Evolutionary conservation across 1,140 invertebrate genomes (phyloP), one percentile per base, ranked within the genome.

Genomic region (Ostrea edulis): DNA sequence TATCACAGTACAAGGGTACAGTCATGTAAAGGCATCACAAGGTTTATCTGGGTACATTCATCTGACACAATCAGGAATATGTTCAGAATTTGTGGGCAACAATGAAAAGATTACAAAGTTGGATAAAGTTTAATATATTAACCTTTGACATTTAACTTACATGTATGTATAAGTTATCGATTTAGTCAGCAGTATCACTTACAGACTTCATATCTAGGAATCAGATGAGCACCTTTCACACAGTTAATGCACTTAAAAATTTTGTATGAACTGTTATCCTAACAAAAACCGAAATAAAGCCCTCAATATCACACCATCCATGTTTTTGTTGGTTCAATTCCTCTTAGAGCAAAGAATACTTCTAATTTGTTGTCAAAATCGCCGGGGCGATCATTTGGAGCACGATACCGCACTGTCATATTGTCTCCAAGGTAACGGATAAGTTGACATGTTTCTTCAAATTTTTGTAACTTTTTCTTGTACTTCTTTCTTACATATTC

Each of bases 401-500:
- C 93, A 65, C 93, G 91, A 91, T 95, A 95, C n/a, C 92, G 86
- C 9, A 93, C 90, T 8, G 94, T 94, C 93, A 95, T 95, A 89
- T 94, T 94, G 89, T 94, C 90, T 17, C 94, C 94, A 0, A 95
- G 92, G 86, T 95, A 95, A 82, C 92, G 91, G 58, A 95, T 95
- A 65, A 95, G 91, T 84, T 93, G 84, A 92, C 95, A 95, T 5
- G 93, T 94, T 62, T 95, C 93, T 85, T 95, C 94, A 93, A 94
- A 95, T 84, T 94, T 90, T 77, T 93, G 88, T 82, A 95, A 91
- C 89, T 95, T 95, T 87, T 94, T 91, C 87, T 94, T 94, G 91
- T 95, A 95, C 89, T 95, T 95, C 87, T 94, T 94, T 77, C 94
- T 90, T 9, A 95, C 91, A 89, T 95, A 95, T 8, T 94, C 94